Evolutionary conservation across 1,140 invertebrate species (phyloP), one percentile per base, ranked within the genome.

Genomic region (Habropoda laboriosa): DNA sequence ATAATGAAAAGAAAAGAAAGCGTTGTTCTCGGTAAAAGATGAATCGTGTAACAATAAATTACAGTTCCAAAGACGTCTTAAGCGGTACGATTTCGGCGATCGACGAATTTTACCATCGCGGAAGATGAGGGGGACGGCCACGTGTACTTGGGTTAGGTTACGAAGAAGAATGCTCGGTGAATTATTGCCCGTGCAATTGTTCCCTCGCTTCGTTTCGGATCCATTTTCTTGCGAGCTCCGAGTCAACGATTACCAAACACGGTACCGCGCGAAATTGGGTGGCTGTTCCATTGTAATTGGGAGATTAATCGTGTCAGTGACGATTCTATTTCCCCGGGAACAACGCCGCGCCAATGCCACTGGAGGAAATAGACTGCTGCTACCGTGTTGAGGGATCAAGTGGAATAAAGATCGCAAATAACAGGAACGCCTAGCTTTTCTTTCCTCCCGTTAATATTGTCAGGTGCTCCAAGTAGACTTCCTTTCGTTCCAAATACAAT

Each of bases 261-360:
- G 21, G 4, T 35, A 30, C 21, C 13, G 30, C 30, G 5, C 24
- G 55, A 68, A 78, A 78, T 78, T 78, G 75, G 75, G 24, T 78
- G 30, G 66, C 21, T 71, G 75, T 71, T 60, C 75, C 75, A 60
- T 78, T 71, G 66, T 78, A 78, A 78, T 78, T 78, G 75, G 66
- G 21, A 71, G 75, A 78, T 78, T 70, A 78, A 78, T 71, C 75
- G 66, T 55, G 66, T 42, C 66, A 16, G 63, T 58, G 75, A 49
- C 75, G 53, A 78, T 70, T 71, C 55, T 60, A 49, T 78, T 71
- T 60, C 12, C 32, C n/a, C 18, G 16, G n/a, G 32, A 16, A n/a
- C 64, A 6, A 2, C 16, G n/a, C 27, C 6, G 45, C 13, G 24
- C 18, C 27, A 30, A 47, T 42, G 38, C 18, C 70, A 8, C 18